phyloP scores from a whole-genome alignment of 2,113 vertebrate genomes.

The Vicugna pacos region DNA sequence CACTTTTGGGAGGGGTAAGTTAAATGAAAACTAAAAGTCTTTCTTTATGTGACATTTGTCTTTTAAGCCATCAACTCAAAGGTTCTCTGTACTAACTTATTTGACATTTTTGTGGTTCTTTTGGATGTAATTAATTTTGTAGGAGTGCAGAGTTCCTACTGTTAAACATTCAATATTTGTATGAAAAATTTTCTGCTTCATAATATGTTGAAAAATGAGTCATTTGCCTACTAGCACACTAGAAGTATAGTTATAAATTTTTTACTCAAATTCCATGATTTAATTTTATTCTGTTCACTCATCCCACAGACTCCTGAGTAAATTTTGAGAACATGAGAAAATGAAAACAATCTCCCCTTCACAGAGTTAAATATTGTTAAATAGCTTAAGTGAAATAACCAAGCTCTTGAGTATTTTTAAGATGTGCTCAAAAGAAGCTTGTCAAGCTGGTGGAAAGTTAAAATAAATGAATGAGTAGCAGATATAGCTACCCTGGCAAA shows the following conservation, averaged over 20 bases:
- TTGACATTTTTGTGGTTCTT: not conserved
- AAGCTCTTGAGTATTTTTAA: not conserved
- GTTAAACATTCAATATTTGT: not conserved
- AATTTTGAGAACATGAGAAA: constrained; percentile 6
- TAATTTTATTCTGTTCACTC: not conserved
- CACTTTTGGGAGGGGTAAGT: not conserved
- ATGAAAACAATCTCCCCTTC: not conserved
- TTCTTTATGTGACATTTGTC: not conserved
- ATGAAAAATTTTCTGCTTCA: not conserved
- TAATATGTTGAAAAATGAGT: not conserved
- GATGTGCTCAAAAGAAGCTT: not conserved
- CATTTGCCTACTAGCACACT: not conserved
- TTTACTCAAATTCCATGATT: not conserved
- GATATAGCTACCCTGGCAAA: not conserved
- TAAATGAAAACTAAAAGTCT: not conserved
- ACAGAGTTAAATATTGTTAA: not conserved
- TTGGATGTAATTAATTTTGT: not conserved
- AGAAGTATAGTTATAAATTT: not conserved
- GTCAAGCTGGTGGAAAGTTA: not conserved
- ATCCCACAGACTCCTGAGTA: not conserved
- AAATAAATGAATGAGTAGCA: not conserved
- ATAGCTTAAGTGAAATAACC: not conserved
- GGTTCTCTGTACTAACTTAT: not conserved
- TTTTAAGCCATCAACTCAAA: not conserved
- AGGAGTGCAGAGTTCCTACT: not conserved